Evolutionary conservation across 1,140 invertebrate species (phyloP).

Genomic region (Drosophila takahashii): DNA sequence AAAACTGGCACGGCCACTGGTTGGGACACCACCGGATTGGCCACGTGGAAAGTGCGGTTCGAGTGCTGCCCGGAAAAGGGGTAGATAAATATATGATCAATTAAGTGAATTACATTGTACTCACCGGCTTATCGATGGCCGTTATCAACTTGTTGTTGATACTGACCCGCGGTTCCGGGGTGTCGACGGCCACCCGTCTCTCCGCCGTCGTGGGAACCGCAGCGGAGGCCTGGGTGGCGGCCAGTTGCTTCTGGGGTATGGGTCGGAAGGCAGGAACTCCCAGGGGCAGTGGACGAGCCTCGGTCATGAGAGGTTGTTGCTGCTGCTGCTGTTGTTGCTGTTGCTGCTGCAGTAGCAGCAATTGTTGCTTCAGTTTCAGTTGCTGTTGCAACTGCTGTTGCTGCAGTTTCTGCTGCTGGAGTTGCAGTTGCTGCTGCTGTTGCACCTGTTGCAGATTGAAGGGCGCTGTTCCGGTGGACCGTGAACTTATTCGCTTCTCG

Average conservation of each 20-base stretch:
- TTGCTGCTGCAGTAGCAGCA: slow-evolving; percentile 23
- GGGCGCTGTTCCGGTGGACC: slow-evolving; percentile 59
- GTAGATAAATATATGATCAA: not conserved
- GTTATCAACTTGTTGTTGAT: slow-evolving; percentile 74
- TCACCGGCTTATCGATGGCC: slow-evolving; percentile 53
- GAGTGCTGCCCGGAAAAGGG: slow-evolving; percentile 39
- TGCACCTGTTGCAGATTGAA: slow-evolving; percentile 65
- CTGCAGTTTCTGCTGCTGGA: slow-evolving; percentile 50
- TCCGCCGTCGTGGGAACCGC: slow-evolving; percentile 42
- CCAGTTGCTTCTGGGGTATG: slow-evolving; percentile 87
- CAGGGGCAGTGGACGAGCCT: slow-evolving; percentile 86
- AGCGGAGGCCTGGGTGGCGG: slow-evolving; percentile 7
- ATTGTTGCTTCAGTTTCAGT: slow-evolving; percentile 38
- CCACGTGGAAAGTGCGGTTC: slow-evolving; percentile 79
- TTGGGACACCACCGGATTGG: slow-evolving; percentile 72
- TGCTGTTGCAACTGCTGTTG: slow-evolving; percentile 37
- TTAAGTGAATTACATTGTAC: not conserved
- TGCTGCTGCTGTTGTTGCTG: slow-evolving; percentile 36
- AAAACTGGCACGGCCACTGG: slow-evolving; percentile 81
- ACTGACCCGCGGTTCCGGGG: slow-evolving; percentile 72
- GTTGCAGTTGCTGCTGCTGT: slow-evolving; percentile 43
- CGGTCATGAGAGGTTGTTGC: slow-evolving; percentile 77
- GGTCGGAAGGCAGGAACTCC: slow-evolving; percentile 91
- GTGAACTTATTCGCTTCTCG: slow-evolving; percentile 69
- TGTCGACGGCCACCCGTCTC: slow-evolving; percentile 73